Evolutionary conservation across 1,140 invertebrate species (phyloP), one percentile per base, ranked within the genome.

Genomic region (Pogonognathellus flavescens): DNA sequence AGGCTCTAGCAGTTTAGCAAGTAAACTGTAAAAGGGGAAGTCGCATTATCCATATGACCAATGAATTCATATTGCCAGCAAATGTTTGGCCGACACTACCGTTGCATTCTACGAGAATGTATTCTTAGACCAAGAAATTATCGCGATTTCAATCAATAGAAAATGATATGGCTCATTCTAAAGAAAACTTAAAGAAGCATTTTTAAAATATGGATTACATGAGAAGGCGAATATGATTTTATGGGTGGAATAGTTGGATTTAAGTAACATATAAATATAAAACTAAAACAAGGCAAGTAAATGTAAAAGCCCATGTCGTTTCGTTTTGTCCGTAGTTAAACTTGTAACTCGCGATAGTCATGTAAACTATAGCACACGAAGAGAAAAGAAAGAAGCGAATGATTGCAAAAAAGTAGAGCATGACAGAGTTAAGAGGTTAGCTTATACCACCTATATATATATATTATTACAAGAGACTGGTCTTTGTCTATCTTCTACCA

Each of bases 391-490:
- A 59, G 20, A 83, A 83, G 82, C 59, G 20, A 59, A 18, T 57
- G 80, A 82, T 82, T 57, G 70, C n/a, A 50, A 57, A 83, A 85
- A 83, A 86, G 66, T 83, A 81, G 82, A 84, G 82, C 85, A 84
- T 86, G 82, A 86, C 85, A 60, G 52, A 49, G 72, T 86, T 82
- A 72, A 70, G 66, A 84, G 82, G 82, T 81, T 86, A 84, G 25
- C 22, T 41, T 55, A 81, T 85, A 52, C 72, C 16, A 80, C 18
- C 25, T 80, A 50, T 11, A 11, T 66, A 22, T 18, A 66, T 16
- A 22, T 66, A 66, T 18, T 22, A 41, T 41, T 41, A 41, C 31
- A 41, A 41, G 6, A 41, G 31, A 41, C 31, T 2, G 4, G 57
- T 59, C 18, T 20, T 16, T 59, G 14, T 59, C 57, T 20, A 14